These are phyloP conservation scores for Heptranchias perlo DNA, from an alignment of 2,113 vertebrate species.

Conservation along the genomic window DNA sequence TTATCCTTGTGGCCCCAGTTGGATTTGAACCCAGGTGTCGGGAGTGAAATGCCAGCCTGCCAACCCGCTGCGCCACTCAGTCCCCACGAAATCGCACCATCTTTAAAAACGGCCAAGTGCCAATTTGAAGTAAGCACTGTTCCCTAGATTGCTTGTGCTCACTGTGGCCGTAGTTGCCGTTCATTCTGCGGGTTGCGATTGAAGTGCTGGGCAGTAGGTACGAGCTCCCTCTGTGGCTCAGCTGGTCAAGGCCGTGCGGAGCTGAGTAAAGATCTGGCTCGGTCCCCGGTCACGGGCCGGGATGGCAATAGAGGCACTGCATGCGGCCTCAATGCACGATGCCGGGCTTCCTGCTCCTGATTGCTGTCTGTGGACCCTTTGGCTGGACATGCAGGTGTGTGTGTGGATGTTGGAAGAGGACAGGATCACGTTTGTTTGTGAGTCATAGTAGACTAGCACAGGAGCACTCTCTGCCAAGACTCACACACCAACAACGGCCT, in stretches of 20 bases:
- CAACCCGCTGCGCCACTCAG: neutral
- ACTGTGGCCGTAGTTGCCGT: neutral
- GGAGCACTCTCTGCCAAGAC: neutral
- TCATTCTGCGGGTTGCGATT: neutral
- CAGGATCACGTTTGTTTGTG: neutral
- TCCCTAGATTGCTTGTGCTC: neutral
- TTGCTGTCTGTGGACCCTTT: neutral
- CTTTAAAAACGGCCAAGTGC: neutral
- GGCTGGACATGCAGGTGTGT: neutral
- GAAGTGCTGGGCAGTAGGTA: too few relatives aligned
- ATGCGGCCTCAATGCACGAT: neutral
- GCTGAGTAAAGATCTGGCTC: neutral
- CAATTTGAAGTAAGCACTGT: neutral
- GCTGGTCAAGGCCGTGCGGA: neutral
- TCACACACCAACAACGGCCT: neutral
- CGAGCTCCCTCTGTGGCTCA: neutral
- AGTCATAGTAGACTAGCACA: neutral
- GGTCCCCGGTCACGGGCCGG: neutral
- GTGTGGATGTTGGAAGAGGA: neutral
- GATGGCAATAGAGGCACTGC: neutral
- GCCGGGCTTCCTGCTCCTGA: too few relatives aligned
- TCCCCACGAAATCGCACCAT: neutral
- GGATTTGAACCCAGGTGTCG: neutral
- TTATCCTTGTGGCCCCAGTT: neutral
- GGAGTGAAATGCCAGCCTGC: neutral